A percentile compares a stretch with the other conserved stretches of the same genome.
These are phyloP conservation scores for Bucco capensis DNA, from an alignment of 2,113 vertebrate species.

Conservation along the genomic window DNA sequence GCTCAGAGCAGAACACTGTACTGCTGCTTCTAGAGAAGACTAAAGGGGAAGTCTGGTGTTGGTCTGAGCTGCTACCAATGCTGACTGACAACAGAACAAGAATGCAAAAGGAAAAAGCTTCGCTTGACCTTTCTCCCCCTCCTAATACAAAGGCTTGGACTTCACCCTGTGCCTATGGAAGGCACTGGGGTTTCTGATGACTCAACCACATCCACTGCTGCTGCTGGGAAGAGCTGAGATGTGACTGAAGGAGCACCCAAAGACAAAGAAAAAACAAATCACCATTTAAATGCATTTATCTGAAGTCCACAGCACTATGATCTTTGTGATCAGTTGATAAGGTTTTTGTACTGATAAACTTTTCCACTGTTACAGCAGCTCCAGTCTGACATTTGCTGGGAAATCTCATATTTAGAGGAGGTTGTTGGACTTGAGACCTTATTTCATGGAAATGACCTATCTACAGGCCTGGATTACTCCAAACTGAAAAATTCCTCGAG, in stretches of 20 bases:
- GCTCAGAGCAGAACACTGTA: not conserved
- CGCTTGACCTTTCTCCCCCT: not conserved
- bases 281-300: not conserved
- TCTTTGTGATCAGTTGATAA: not conserved
- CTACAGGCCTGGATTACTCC: not conserved
- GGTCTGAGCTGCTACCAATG: not conserved
- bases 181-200: not conserved
- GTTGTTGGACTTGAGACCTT: not conserved
- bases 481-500: not conserved
- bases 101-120: not conserved
- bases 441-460: not conserved
- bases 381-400: not conserved
- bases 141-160: not conserved
- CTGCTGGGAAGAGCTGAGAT: not conserved
- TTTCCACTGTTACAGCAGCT: not conserved
- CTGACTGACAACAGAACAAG: not conserved
- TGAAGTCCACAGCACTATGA: rapidly evolving
- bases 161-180: not conserved
- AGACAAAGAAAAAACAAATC: not conserved
- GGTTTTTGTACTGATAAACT: not conserved
- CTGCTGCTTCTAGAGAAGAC: not conserved
- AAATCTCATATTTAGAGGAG: not conserved
- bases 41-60: not conserved
- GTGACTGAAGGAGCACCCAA: rapidly evolving
- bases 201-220: not conserved